Conservation (phyloP, 2,797 vertebrate species). For the Monodelphis domestica region DNA sequence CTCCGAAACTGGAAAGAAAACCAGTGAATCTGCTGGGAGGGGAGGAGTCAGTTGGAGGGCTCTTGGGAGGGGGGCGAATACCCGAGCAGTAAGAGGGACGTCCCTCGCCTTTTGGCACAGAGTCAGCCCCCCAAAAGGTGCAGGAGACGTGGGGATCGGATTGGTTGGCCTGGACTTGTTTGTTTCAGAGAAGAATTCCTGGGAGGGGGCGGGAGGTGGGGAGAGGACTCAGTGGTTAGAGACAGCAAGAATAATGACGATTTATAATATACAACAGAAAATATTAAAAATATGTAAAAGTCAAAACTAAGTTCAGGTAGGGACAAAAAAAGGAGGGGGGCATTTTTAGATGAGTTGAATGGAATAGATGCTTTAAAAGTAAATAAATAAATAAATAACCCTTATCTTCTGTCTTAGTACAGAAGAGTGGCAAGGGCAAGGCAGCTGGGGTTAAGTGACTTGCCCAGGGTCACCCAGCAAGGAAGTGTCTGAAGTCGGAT, state of each 20-base stretch:
- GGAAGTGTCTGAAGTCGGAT: no score
- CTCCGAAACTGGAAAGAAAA: not conserved
- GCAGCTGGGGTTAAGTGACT: no score
- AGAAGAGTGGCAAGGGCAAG: no score
- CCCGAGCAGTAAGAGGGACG: not conserved
- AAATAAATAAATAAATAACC: no score
- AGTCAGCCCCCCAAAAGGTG: no score
- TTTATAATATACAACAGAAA: fast-evolving
- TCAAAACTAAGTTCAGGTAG: not conserved
- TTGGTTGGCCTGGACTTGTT: not conserved
- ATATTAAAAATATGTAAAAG: not conserved
- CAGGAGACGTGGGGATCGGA: not conserved
- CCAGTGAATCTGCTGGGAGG: not conserved
- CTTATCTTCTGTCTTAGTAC: no score
- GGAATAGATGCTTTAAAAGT: not conserved
- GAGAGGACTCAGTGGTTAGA: not conserved
- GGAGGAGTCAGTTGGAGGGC: not conserved
- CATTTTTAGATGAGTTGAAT: not conserved
- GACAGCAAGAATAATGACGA: no score
- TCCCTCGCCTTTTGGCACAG: not conserved
- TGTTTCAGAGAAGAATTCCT: not conserved
- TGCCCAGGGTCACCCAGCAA: no score
- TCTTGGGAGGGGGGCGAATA: no score
- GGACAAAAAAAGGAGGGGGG: not conserved
- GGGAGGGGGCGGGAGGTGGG: not conserved